phyloP scores from a whole-genome alignment of 2,113 vertebrate genomes.

The Oxyura jamaicensis region DNA sequence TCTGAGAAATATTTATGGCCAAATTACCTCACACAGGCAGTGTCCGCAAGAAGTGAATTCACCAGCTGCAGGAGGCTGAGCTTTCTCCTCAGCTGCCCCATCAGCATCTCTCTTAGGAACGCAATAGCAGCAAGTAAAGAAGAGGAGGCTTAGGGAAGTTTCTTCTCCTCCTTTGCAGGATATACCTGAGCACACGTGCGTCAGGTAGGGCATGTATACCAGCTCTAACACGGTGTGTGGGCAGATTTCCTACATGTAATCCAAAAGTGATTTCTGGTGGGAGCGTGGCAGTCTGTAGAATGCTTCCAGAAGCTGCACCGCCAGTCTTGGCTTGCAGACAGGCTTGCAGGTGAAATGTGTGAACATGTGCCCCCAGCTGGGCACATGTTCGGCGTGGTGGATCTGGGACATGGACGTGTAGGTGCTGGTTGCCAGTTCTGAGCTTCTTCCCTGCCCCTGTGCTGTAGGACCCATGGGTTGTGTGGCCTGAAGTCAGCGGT shows the following conservation, averaged over 20 bases:
- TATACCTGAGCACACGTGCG: rapidly evolving
- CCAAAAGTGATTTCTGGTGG: neutral
- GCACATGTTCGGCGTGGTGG: neutral
- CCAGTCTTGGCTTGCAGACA: neutral
- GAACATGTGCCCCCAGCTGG: neutral
- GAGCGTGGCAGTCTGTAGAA: neutral
- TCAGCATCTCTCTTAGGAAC: neutral
- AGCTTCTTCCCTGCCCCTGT: neutral
- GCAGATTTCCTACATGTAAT: neutral
- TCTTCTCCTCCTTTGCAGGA: neutral
- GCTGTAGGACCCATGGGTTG: neutral
- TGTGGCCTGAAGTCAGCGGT: neutral
- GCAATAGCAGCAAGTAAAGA: neutral
- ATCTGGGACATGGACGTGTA: neutral
- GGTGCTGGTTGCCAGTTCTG: neutral
- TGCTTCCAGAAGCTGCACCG: neutral
- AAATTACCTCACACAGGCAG: neutral
- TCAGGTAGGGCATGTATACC: neutral
- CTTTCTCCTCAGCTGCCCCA: neutral
- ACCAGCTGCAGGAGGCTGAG: neutral
- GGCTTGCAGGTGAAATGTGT: neutral
- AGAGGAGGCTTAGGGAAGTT: neutral
- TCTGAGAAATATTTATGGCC: neutral
- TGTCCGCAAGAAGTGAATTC: neutral
- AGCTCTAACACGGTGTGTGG: neutral